Conservation (phyloP, 2,113 vertebrate genomes). For the Pelecanoides urinatrix region DNA sequence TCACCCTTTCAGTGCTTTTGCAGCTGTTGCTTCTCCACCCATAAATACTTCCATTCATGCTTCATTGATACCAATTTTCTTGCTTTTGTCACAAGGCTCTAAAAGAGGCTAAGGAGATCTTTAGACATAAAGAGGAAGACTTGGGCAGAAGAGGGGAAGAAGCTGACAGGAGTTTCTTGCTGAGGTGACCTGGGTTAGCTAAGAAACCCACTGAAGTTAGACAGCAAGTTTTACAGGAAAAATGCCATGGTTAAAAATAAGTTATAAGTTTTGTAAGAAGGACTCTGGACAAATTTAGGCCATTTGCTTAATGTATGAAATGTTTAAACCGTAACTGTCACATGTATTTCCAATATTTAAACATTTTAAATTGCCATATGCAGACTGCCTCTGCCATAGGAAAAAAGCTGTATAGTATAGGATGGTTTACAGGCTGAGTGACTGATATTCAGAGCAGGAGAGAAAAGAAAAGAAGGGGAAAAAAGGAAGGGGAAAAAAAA, state of each 20-base stretch:
- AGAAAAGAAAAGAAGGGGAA: neutral
- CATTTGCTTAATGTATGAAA: neutral
- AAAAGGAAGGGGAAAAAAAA: too few species aligned
- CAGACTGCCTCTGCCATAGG: neutral
- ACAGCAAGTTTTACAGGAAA: neutral
- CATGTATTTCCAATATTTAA: neutral
- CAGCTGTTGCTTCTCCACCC: neutral
- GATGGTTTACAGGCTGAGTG: neutral
- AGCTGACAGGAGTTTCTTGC: neutral
- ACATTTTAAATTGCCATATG: neutral
- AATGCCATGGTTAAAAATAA: neutral
- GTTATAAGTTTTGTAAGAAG: neutral
- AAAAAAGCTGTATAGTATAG: neutral
- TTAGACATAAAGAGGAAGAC: neutral
- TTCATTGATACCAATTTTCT: neutral
- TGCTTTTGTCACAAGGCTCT: neutral
- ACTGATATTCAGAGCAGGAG: neutral
- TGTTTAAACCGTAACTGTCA: neutral
- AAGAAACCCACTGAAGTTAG: neutral
- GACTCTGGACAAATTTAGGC: neutral
- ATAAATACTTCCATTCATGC: neutral
- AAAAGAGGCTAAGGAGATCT: neutral
- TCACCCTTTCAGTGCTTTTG: neutral
- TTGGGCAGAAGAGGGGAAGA: neutral
- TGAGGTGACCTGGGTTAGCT: neutral